Evolutionary conservation across 2,797 vertebrate genomes (phyloP).

Genomic region (Limosa lapponica): DNA sequence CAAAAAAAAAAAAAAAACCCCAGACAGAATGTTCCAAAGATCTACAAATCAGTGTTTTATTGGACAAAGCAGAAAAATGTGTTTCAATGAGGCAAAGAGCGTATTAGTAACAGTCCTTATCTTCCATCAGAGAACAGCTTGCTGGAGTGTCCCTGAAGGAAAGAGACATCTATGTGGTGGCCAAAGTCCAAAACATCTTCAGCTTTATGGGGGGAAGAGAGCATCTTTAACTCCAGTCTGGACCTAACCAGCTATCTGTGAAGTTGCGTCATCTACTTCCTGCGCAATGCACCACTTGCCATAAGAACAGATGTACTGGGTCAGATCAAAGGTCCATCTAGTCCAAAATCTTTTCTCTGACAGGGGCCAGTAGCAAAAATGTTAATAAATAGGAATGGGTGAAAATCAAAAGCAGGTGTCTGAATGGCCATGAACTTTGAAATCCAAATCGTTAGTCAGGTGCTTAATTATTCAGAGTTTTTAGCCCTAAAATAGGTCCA

Average conservation of each 20-base stretch:
- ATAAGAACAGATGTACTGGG: constrained; percentile 16
- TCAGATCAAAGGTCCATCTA: neutral
- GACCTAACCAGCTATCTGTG: neutral
- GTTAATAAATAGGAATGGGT: neutral
- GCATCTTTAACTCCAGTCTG: neutral
- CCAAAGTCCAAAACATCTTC: constrained; percentile 21
- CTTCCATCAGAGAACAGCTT: constrained; percentile 51
- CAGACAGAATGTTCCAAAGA: constrained; percentile 20
- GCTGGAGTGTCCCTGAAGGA: neutral
- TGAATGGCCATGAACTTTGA: neutral
- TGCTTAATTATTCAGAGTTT: neutral
- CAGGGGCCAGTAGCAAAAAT: neutral
- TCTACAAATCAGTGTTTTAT: constrained; percentile 41
- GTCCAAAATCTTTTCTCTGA: neutral
- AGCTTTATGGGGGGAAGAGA: neutral
- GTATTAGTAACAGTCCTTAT: constrained; percentile 40
- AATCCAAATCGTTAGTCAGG: neutral
- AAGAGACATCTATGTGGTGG: neutral
- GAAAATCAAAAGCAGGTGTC: neutral
- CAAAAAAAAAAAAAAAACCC: constrained; percentile 5
- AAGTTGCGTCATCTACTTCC: constrained; percentile 11
- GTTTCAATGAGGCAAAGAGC: neutral
- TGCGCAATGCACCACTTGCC: neutral
- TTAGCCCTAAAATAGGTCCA: neutral
- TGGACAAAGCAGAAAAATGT: neutral